Evolutionary conservation across 2,797 vertebrate genomes (phyloP).

Genomic region (Epinephelus awoara): DNA sequence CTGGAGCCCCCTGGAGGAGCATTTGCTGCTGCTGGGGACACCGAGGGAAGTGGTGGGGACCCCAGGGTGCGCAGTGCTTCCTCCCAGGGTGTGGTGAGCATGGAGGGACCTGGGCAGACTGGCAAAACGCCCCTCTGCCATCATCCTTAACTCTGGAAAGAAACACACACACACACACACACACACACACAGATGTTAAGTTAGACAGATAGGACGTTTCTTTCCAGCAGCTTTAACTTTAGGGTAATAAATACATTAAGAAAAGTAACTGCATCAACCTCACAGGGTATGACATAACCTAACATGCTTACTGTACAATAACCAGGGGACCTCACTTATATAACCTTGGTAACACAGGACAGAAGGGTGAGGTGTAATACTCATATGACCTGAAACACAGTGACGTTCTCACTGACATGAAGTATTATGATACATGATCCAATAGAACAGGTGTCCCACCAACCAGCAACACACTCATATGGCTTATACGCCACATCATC

Average conservation of each 20-base stretch:
- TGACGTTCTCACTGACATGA: conserved; percentile 21
- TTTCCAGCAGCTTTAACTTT: no score
- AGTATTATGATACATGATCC: conserved; percentile 40
- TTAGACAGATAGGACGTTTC: background rate
- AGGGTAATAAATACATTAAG: no score
- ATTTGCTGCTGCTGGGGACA: conserved; percentile 37
- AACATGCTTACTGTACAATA: background rate
- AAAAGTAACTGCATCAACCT: background rate
- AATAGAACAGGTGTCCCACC: conserved; percentile 8
- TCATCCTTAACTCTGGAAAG: conserved; percentile 90
- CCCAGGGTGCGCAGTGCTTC: conserved; percentile 54
- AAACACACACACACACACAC: conserved; percentile 11
- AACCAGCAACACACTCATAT: conserved; percentile 14
- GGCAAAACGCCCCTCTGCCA: conserved; percentile 95
- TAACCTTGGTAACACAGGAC: conserved; percentile 40
- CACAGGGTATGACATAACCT: background rate
- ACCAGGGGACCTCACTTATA: conserved; percentile 13
- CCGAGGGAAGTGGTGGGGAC: conserved; percentile 84
- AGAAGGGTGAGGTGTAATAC: conserved; percentile 1
- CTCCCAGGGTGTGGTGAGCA: conserved; percentile 76
- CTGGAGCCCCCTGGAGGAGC: conserved; percentile 83
- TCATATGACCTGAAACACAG: conserved; percentile 35
- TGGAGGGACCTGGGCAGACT: conserved; percentile 92
- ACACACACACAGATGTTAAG: background rate
- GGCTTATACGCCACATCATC: conserved; percentile 2